A percentile compares a stretch with the other conserved stretches of the same genome.
phyloP scores from a whole-genome alignment of 2,888 invertebrate genomes.

The Proisotoma minuta region DNA sequence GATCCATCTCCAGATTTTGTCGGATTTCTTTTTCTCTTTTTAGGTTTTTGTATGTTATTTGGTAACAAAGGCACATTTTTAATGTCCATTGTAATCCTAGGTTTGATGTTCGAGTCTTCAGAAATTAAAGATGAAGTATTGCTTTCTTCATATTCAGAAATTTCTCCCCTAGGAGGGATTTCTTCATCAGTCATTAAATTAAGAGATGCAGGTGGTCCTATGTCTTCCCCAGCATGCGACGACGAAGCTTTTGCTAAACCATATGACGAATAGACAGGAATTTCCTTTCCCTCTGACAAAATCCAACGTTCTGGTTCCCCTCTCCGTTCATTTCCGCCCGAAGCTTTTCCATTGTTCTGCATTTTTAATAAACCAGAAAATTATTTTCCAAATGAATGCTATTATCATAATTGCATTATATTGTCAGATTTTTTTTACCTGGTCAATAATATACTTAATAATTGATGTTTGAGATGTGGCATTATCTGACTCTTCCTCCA shows the following conservation, averaged over 20 bases:
- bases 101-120: slow-evolving; percentile 42
- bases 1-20: neutral
- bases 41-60: too few species aligned
- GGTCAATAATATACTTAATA: slow-evolving; percentile 39
- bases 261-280: slow-evolving; percentile 37
- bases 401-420: neutral
- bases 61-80: too few species aligned
- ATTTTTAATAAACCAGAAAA: too few species aligned
- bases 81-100: too few species aligned
- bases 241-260: too few species aligned
- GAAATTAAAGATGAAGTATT: slow-evolving; percentile 43
- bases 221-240: neutral
- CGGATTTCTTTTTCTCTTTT: slow-evolving; percentile 1
- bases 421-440: slow-evolving; percentile 15
- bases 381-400: neutral
- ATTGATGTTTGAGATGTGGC: slow-evolving; percentile 26
- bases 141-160: slow-evolving; percentile 69
- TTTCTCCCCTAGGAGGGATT: slow-evolving; percentile 80
- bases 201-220: neutral
- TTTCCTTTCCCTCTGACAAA: slow-evolving; percentile 33
- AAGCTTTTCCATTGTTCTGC: too few species aligned
- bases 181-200: slow-evolving; percentile 77
- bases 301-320: slow-evolving; percentile 30
- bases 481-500: slow-evolving; percentile 13
- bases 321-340: slow-evolving; percentile 2